These are phyloP conservation scores for Conomelus anceps DNA, from an alignment of 2,888 invertebrate genomes.

Conservation along the genomic window DNA sequence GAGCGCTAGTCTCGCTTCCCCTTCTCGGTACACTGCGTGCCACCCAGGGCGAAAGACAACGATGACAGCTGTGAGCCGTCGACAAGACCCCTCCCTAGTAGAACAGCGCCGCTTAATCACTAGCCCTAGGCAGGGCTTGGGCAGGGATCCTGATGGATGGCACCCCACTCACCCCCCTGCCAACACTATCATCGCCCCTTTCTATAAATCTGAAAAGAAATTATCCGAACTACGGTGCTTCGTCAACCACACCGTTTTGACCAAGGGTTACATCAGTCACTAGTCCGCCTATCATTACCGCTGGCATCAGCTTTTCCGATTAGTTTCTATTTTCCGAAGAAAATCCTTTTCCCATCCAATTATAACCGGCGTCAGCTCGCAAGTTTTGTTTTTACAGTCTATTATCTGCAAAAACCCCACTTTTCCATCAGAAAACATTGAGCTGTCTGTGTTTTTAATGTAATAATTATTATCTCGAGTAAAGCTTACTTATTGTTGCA, in stretches of 20 bases:
- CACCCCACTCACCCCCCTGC: slow-evolving; percentile 11
- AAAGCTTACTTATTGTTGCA: not conserved
- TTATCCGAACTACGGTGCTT: not conserved
- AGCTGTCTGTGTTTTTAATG: not conserved
- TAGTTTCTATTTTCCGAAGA: not conserved
- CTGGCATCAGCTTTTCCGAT: not conserved
- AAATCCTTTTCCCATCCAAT: not conserved
- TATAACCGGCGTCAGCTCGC: not conserved
- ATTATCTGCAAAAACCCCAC: not conserved
- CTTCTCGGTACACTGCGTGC: slow-evolving; percentile 15
- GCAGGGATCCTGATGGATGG: slow-evolving; percentile 21
- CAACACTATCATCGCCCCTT: not conserved
- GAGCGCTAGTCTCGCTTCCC: slow-evolving; percentile 19
- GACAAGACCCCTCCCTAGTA: slow-evolving; percentile 20
- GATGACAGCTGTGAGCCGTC: slow-evolving; percentile 27
- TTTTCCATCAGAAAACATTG: too few relatives aligned
- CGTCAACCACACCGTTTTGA: not conserved
- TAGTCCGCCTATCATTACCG: not conserved
- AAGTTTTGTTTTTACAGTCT: not conserved
- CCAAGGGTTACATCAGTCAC: not conserved
- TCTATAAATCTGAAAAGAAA: not conserved
- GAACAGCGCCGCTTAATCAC: slow-evolving; percentile 21
- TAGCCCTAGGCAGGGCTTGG: slow-evolving; percentile 20
- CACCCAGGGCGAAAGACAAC: slow-evolving; percentile 28
- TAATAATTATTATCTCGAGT: not conserved